phyloP scores from a whole-genome alignment of 2,797 vertebrate species.

The Mormyrus proboscirostris region DNA sequence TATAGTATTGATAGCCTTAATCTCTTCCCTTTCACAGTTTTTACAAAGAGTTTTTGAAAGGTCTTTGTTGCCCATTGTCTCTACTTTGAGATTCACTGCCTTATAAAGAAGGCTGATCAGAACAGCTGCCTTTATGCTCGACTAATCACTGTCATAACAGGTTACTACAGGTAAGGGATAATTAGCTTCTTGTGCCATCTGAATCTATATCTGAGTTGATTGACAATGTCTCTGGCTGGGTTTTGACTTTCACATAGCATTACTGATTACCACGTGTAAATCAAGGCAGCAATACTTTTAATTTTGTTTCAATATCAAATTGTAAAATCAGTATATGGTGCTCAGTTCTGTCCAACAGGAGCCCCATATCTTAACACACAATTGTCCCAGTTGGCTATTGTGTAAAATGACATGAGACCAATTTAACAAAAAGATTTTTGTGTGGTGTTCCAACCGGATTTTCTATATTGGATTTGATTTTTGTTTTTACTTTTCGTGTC shows the following conservation, averaged over 20 bases:
- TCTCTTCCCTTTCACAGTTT: not conserved
- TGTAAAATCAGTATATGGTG: not conserved
- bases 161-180: not conserved
- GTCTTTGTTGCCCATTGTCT: not conserved
- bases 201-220: not conserved
- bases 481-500: not conserved
- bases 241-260: not conserved
- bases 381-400: not conserved
- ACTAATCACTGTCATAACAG: not conserved
- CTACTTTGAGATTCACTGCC: not conserved
- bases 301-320: not conserved
- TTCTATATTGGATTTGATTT: not conserved
- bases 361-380: not conserved
- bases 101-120: not conserved
- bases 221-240: not conserved
- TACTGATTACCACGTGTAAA: not conserved
- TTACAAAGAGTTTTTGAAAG: not conserved
- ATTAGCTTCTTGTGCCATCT: not conserved
- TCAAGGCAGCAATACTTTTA: not conserved
- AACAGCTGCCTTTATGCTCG: not conserved
- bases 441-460: not conserved
- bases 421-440: not conserved
- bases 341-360: not conserved
- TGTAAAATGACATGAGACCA: not conserved
- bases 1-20: not conserved